Base-by-base conservation (phyloP, 2,797 vertebrate species). In the Netta rufina region DNA sequence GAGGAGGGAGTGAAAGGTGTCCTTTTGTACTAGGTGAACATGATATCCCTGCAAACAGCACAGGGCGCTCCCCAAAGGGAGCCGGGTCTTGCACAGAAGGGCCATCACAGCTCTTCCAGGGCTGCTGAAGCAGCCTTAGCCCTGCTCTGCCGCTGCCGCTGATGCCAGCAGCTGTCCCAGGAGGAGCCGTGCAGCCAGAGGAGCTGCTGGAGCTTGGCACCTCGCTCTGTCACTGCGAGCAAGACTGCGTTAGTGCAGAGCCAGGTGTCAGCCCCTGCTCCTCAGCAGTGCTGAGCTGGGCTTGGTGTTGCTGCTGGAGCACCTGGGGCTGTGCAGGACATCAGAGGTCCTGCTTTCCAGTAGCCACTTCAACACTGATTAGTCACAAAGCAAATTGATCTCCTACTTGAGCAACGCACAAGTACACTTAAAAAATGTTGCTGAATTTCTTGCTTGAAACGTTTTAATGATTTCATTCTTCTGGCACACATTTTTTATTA, bases 361-460 rank as follows among this genome's bases (percentile, higher is more conserved):
- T 5, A 54, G 73, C 32, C 61, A 36, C 47, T 45, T 79, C 60
- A 21, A 14, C 58, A 67, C 24, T 3, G 2, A 27, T 53, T 38
- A 58, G 60, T 61, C 64, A 69, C 69, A 75, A 38, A 69, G 19
- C n/a, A 62, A 69, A 33, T 8, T 18, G 20, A 0, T n/a, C 38
- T 76, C 74, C 54, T 60, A 18, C 47, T 5, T 11, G 3, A 81
- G 47, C 28, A 1, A 19, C 73, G n/a, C 38, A 49, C 81, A 76
- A 36, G 13, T n/a, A 39, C 30, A 7, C 32, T 67, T 73, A 51
- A 1, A 1, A 41, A 79, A 87, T 33, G 7, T 36, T 56, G 69
- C 22, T 20, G 61, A 60, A 57, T 87, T 89, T 73, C 72, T 58
- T 36, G 22, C 60, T 89, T 89, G 60, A 73, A 43, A 38, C 56